phyloP scores from a whole-genome alignment of 2,888 invertebrate genomes.

The Arge pagana region DNA sequence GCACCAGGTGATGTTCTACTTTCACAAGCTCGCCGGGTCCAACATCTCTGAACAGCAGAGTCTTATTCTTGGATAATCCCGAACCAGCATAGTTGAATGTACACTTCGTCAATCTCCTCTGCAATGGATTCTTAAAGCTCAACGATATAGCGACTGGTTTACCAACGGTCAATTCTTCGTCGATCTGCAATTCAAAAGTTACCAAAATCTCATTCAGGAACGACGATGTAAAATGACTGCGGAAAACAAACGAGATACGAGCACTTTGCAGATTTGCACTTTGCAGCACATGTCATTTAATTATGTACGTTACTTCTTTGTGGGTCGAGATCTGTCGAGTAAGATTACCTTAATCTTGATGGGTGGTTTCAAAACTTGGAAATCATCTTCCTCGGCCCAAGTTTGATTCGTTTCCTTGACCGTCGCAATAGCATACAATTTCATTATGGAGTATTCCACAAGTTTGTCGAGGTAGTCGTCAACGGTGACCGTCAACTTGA shows the following conservation, averaged over 20 bases:
- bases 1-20: conserved; percentile 65
- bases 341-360: conserved; percentile 72
- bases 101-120: conserved; percentile 67
- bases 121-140: conserved; percentile 74
- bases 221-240: no score
- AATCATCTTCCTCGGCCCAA: conserved; percentile 83
- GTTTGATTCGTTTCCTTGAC: conserved; percentile 81
- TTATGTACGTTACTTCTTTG: no score
- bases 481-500: conserved; percentile 64
- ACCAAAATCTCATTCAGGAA: no score
- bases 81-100: conserved; percentile 74
- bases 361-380: conserved; percentile 75
- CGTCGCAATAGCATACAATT: conserved; percentile 77
- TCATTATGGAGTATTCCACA: conserved; percentile 81
- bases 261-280: no score
- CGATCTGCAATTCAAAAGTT: conserved; percentile 61
- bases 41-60: conserved; percentile 63
- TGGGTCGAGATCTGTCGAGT: no score
- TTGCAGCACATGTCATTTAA: no score
- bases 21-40: conserved; percentile 62
- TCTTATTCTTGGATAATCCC: conserved; percentile 66
- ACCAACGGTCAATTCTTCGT: conserved; percentile 65
- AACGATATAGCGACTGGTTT: conserved; percentile 63
- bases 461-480: conserved; percentile 78
- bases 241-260: no score